Evolutionary conservation across 2,113 vertebrate species (phyloP), one percentile per base, ranked within the genome.

Genomic region (Gyps fulvus): DNA sequence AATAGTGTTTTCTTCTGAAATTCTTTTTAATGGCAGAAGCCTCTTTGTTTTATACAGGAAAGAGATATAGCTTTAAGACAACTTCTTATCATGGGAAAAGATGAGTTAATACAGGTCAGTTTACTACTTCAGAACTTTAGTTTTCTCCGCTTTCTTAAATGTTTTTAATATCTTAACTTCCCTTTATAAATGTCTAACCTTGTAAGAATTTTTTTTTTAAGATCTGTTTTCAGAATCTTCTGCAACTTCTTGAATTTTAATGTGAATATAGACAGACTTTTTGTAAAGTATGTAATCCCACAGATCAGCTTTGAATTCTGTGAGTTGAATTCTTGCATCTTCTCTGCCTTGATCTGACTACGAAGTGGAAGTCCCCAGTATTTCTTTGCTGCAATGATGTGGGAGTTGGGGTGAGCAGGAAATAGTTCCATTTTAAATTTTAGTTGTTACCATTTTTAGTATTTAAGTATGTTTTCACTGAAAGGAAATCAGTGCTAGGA

Each of bases 51-150:
- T 90, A n/a, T 94, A 42, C 94, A 99, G 99, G 99, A 99, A 59
- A 98, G 97, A 95, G 99, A 98, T 83, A 97, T 99, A 98, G 85
- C 98, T 84, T 99, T 99, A 98, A 98, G 98, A 90, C 88, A 98
- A 42, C 98, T 99, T 98, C 90, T 99, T 95, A 97, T 95, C 74
- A 99, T 99, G 98, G 97, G 98, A 86, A 98, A 98, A 97, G 98
- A 98, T 45, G 99, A 99, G 57, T 96, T 99, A 93, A 95, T 98
- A 91, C 97, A 99, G 98, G 99, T 99, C 96, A 95, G 97, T 93
- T 92, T 92, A 58, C 58, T 65, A 16, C 65, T 95, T 65, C 22
- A 72, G 57, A 95, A 40, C 15, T 87, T 84, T 43, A 32, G 29
- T 62, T 87, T 87, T 74, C 23, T 76, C 9, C 4, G 47, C 6